Evolutionary conservation across 2,888 invertebrate species (phyloP), one percentile per base, ranked within the genome.

Genomic region (Desoria tigrina): DNA sequence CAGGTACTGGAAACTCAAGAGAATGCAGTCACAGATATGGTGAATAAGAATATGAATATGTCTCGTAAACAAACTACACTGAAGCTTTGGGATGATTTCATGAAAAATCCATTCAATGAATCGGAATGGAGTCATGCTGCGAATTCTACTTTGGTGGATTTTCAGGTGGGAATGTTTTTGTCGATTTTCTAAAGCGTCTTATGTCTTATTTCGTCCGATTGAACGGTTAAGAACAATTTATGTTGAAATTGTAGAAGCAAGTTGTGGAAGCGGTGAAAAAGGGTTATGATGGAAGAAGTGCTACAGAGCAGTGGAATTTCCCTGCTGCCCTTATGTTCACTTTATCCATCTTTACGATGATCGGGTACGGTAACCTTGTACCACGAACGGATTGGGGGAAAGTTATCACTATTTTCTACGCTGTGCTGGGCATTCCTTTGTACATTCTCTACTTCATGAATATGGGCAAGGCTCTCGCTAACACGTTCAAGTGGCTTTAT

Each of bases 271-370:
- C 85, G 0, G 84, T 89, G 61, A 86, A 87, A 58, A 68, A 68
- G 42, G 90, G 90, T 0, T 92, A 91, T 79, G 88, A 86, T 77
- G 90, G 89, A 1, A 81, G 87, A 24, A 83, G 85, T 1, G 74
- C 75, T 14, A 83, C 84, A 51, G 88, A 91, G 65, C 85, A 88
- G 61, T 94, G 93, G 93, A 88, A 89, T 0, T 92, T 92, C 77
- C 90, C 93, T 0, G 90, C 91, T 0, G 90, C 93, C 0, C 80
- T 93, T 2, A 93, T 93, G 92, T 94, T 90, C 79, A 92, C 90
- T 28, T 80, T 93, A 14, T 92, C 92, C 26, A 88, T 92, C 6
- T 92, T 93, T 78, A 92, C 93, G 3, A 93, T 93, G 93, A 92
- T 93, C 75, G 93, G 93, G 2, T 93, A 92, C 78, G 93, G 93